Base-by-base conservation (phyloP, 2,888 invertebrate genomes). In the Baronia brevicornis region DNA sequence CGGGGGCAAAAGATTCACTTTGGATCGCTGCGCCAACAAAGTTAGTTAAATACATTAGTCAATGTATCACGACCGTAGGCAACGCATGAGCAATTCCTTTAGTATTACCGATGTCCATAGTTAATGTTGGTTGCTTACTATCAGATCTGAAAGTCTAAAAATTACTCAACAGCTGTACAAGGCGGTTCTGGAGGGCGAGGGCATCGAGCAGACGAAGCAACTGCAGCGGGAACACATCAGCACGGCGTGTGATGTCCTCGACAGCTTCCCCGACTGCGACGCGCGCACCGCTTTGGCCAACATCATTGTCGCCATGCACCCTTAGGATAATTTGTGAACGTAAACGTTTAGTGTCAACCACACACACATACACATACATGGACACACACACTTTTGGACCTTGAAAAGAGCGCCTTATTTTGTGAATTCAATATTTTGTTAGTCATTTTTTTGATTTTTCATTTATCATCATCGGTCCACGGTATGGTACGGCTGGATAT, bases 251-350 rank as follows among this genome's bases (percentile, higher is more conserved):
- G 87, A 88, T 38, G 91, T 93, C 5, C 78, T 96, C 10, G 88
- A 88, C 49, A 87, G 88, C 42, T 91, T 96, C 60, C 91, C 92
- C 28, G 85, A 89, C 48, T 92, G 91, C 33, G 95, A 95, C 70
- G 95, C 96, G 0, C 86, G 92, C 39, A 92, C 91, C 11, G 96
- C 95, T 0, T 85, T 96, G 30, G 88, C 90, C 30, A 96, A 96
- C 68, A 96, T 96, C 46, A 92, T 94, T 27, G 89, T 91, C 3
- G 94, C 94, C 5, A 93, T 94, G 91, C 91, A 92, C 54, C 91
- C 49, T 24, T n/a, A 24, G 5, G 8, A 8, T 11, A 14, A 7
- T 24, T 24, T 15, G 13, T 7, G 8, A 25, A 25, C 8, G 5
- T 25, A 25, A 5, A 22, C 22, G 22, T 22, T 4, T n/a, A 8